Conservation (phyloP, 2,797 vertebrate genomes). For the Falco rusticolus region DNA sequence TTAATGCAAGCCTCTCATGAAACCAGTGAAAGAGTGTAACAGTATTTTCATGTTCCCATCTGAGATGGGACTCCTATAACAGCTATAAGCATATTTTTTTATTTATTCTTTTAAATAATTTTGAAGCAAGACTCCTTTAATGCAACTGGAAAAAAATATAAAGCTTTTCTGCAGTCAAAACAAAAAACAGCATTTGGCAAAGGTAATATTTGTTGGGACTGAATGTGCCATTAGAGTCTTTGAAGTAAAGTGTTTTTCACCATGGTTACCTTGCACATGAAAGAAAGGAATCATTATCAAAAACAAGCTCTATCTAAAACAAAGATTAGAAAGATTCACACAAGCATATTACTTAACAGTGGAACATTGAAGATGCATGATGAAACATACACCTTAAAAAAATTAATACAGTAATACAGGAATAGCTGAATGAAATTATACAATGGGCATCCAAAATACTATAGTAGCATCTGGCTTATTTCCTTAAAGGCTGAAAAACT, state of each 20-base stretch:
- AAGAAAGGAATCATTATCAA: neutral
- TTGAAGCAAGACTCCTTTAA: neutral
- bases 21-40: neutral
- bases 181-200: neutral
- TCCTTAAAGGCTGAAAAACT: neutral
- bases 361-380: neutral
- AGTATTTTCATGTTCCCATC: neutral
- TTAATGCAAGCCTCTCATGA: neutral
- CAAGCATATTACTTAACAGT: neutral
- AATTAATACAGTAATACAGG: neutral
- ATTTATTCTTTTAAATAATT: neutral
- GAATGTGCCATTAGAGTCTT: neutral
- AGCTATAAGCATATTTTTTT: neutral
- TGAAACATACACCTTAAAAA: neutral
- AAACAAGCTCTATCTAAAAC: neutral
- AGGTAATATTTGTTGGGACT: neutral
- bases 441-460: neutral
- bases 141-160: neutral
- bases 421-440: neutral
- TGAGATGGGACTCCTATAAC: neutral
- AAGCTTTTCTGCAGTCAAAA: neutral
- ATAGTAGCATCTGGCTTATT: neutral
- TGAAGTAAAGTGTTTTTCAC: neutral
- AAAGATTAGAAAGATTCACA: neutral
- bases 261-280: neutral